Evolutionary conservation across 35 echinoderm and acorn worm species (phyloP).

Genomic region (Lytechinus variegatus): DNA sequence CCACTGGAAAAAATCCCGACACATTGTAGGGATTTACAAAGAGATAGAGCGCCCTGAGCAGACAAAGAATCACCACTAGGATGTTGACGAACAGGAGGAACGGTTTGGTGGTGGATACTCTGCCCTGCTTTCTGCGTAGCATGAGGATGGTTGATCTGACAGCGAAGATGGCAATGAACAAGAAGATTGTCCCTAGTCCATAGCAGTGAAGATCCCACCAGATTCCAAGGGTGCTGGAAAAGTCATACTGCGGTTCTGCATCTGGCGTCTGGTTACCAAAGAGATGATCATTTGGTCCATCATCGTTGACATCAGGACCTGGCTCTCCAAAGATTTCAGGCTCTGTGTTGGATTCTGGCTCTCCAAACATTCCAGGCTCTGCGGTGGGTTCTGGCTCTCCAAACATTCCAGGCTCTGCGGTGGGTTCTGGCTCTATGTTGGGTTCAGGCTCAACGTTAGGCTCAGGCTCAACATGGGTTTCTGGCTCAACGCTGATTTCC

Average conservation of each 20-base stretch:
- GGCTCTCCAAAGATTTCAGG: neutral
- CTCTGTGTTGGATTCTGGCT: neutral
- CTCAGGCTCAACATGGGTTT: neutral
- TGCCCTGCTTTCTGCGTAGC: neutral
- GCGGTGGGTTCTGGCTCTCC: neutral
- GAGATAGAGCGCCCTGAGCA: conserved; percentile 51
- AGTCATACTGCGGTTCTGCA: neutral
- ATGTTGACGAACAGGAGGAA: conserved; percentile 55
- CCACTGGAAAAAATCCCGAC: neutral
- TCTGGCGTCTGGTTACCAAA: neutral
- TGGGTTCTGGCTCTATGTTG: neutral
- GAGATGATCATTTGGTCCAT: neutral
- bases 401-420: no score
- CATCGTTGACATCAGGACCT: neutral
- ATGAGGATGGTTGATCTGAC: conserved; percentile 17
- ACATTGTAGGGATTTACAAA: conserved; percentile 58
- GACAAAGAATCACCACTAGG: conserved; percentile 36
- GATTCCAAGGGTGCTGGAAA: neutral
- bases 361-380: neutral
- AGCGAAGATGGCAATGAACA: conserved; percentile 52
- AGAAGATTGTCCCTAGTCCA: conserved; percentile 43
- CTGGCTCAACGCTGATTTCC: neutral
- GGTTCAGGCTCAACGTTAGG: neutral
- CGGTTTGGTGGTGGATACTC: conserved; percentile 7
- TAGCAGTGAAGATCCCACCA: conserved; percentile 60